Percentiles rank a stretch among this genome's conserved stretches.
These are phyloP conservation scores for Synanthedon formicaeformis DNA, from an alignment of 2,888 invertebrate genomes.

Conservation along the genomic window DNA sequence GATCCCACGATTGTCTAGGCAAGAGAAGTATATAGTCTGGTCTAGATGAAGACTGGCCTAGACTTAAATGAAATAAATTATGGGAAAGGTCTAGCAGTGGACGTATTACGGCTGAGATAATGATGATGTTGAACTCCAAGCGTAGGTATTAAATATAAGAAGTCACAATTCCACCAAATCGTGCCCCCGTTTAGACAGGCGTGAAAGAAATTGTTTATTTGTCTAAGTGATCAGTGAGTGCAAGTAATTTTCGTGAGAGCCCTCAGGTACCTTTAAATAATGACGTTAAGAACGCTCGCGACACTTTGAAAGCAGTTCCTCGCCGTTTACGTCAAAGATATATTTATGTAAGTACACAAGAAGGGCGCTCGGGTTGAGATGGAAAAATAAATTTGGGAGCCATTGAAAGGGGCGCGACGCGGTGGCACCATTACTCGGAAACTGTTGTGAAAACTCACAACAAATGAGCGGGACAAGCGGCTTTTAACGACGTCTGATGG, in stretches of 20 bases:
- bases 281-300: conserved; percentile 12
- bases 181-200: no score
- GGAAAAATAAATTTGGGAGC: conserved; percentile 30
- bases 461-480: conserved; percentile 18
- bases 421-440: conserved; percentile 11
- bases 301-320: background rate
- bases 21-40: no score
- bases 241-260: conserved; percentile 22
- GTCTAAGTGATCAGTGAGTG: conserved; percentile 1
- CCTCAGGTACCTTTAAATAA: conserved; percentile 18
- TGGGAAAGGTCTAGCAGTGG: no score
- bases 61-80: no score
- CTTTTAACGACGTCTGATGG: conserved; percentile 18
- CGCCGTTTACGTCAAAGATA: conserved; percentile 17
- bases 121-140: no score
- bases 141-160: no score
- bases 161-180: no score
- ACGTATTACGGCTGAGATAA: no score
- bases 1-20: no score
- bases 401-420: conserved; percentile 5
- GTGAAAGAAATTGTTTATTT: conserved; percentile 7
- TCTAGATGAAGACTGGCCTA: no score
- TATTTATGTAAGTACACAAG: conserved; percentile 13
- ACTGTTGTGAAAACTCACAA: conserved; percentile 17
- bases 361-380: conserved; percentile 18